Percentiles rank a stretch among this genome's conserved stretches.
Evolutionary conservation across 2,888 invertebrate species (phyloP).

Genomic region (Terebella lapidaria): DNA sequence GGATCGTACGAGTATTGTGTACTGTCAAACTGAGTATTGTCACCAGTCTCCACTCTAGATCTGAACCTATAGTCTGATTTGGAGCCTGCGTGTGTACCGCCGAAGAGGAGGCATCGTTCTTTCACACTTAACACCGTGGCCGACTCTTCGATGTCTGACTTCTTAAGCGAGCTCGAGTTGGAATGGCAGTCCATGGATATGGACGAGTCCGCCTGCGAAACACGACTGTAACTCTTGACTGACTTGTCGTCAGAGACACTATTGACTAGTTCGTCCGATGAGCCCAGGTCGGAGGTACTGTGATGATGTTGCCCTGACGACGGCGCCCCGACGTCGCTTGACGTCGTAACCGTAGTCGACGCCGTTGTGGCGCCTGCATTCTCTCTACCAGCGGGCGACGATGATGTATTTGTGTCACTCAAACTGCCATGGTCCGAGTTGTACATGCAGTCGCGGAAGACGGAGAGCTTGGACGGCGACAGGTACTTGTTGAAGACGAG

Average conservation of each 20-base stretch:
- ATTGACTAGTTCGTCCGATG: constrained; percentile 9
- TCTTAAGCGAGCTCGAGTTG: background rate
- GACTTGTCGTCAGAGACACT: background rate
- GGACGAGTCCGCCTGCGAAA: background rate
- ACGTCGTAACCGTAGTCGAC: too few species aligned
- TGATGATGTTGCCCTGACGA: background rate
- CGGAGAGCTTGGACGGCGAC: constrained; percentile 20
- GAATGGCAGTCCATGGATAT: background rate
- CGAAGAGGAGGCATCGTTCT: too few species aligned
- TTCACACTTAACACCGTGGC: too few species aligned
- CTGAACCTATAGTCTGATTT: too few species aligned
- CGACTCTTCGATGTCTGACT: background rate
- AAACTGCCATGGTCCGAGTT: background rate
- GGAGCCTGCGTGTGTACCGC: too few species aligned
- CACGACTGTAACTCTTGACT: background rate
- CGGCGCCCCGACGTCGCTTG: too few species aligned
- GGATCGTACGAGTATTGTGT: too few species aligned
- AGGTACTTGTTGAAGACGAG: constrained; percentile 15
- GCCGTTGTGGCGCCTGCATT: background rate
- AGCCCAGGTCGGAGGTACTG: constrained; percentile 16
- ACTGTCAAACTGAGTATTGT: too few species aligned
- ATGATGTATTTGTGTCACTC: background rate
- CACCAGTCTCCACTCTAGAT: too few species aligned
- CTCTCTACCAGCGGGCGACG: background rate
- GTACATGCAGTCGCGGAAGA: constrained; percentile 7